A percentile compares a stretch with the other conserved stretches of the same genome.
phyloP scores from a whole-genome alignment of 2,113 vertebrate genomes.

The Cebidichthys violaceus region DNA sequence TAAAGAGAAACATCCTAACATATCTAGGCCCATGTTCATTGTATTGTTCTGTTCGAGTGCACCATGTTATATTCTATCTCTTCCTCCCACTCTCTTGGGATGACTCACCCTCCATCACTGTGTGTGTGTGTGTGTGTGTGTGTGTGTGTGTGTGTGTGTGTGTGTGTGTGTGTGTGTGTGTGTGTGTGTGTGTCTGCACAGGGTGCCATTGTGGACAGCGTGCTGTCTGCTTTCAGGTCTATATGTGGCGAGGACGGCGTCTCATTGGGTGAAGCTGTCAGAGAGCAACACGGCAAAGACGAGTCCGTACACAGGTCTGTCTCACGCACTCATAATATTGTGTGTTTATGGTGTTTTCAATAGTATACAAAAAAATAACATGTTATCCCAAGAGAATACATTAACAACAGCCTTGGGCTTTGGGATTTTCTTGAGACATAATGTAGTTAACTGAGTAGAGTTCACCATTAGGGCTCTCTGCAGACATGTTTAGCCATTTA shows the following conservation, averaged over 20 bases:
- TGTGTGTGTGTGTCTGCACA: constrained; percentile 43
- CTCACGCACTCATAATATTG: neutral
- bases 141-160: neutral
- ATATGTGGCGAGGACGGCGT: constrained; percentile 84
- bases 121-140: neutral
- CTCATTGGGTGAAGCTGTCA: constrained; percentile 80
- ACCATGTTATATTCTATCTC: neutral
- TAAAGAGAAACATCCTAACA: no score
- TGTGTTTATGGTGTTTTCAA: neutral
- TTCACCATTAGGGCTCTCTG: neutral
- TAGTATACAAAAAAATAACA: neutral
- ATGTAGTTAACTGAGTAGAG: neutral
- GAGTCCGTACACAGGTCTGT: constrained; percentile 89
- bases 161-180: neutral
- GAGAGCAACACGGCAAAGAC: constrained; percentile 91
- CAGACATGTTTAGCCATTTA: neutral
- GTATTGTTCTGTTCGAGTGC: neutral
- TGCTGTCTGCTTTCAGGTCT: constrained; percentile 82
- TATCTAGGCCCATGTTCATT: neutral
- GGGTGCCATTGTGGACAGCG: constrained; percentile 71
- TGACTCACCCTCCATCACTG: constrained; percentile 2
- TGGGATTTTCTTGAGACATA: no score
- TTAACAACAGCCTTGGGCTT: neutral
- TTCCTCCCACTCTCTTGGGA: neutral
- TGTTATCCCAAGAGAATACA: neutral